Conservation (phyloP, 2,113 vertebrate genomes). For the Gallinago undulata region DNA sequence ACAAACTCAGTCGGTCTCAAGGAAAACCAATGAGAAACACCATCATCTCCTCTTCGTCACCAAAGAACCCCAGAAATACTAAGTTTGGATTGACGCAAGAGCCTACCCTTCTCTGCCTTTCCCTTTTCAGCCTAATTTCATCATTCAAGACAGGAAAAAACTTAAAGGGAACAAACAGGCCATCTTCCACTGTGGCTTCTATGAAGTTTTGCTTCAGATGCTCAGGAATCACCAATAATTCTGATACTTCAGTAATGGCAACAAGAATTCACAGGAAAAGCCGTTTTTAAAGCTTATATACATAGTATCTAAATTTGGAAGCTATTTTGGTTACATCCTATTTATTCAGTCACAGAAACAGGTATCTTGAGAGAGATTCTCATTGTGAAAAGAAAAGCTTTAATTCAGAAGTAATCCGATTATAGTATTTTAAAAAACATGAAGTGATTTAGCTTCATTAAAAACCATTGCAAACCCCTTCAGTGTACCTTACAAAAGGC, state of each 20-base stretch:
- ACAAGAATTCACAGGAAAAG: neutral
- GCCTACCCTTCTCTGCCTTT: neutral
- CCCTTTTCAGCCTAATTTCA: neutral
- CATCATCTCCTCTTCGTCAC: neutral
- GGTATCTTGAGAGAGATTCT: neutral
- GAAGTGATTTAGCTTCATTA: neutral
- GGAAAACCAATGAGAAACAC: neutral
- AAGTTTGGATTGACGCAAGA: neutral
- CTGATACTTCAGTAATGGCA: neutral
- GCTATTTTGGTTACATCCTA: neutral
- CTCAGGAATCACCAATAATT: neutral
- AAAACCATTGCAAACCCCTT: neutral
- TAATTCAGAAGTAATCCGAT: neutral
- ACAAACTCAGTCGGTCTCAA: neutral
- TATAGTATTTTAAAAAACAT: neutral
- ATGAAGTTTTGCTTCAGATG: neutral
- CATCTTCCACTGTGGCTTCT: neutral
- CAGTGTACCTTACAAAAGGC: neutral
- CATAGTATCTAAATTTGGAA: neutral
- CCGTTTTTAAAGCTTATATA: neutral
- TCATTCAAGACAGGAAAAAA: neutral
- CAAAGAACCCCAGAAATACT: neutral
- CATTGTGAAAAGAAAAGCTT: neutral
- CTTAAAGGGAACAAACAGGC: neutral
- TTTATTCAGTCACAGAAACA: neutral